Evolutionary conservation across 1,140 invertebrate species (phyloP).

Genomic region (Brachionus asplanchnoidis): DNA sequence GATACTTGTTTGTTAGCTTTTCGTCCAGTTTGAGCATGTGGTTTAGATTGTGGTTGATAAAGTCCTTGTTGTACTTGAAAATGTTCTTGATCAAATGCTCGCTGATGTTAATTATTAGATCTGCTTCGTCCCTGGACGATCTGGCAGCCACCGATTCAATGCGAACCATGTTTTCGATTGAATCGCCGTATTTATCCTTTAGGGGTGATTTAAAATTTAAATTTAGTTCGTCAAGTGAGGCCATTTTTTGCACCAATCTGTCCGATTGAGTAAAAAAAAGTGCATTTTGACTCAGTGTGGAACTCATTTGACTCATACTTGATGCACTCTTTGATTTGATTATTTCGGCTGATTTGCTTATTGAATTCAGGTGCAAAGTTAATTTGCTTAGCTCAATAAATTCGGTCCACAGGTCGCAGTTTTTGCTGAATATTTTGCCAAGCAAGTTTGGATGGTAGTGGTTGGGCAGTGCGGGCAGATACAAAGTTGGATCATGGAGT

Average conservation of each 20-base stretch:
- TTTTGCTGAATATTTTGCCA: background rate
- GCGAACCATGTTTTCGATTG: constrained; percentile 17
- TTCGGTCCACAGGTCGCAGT: background rate
- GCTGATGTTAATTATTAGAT: constrained; percentile 27
- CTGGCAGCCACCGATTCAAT: background rate
- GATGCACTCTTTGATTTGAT: background rate
- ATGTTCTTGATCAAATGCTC: constrained; percentile 25
- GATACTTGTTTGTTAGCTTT: constrained; percentile 13
- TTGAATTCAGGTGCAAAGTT: background rate
- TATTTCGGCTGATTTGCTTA: background rate
- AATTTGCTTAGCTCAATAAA: background rate
- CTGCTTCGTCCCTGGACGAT: background rate
- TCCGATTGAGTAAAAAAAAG: constrained; percentile 17
- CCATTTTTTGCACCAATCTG: background rate
- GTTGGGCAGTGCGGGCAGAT: constrained; percentile 68
- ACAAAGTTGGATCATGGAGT: constrained; percentile 66
- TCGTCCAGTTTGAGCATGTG: constrained; percentile 41
- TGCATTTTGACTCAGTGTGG: background rate
- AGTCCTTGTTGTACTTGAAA: constrained; percentile 28
- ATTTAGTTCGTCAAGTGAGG: background rate
- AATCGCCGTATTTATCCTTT: constrained; percentile 36
- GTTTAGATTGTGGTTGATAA: constrained; percentile 30
- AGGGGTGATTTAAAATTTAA: background rate
- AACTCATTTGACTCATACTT: background rate
- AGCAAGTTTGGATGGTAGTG: constrained; percentile 58